phyloP scores from a whole-genome alignment of 2,797 vertebrate species.

The Iguana delicatissima region DNA sequence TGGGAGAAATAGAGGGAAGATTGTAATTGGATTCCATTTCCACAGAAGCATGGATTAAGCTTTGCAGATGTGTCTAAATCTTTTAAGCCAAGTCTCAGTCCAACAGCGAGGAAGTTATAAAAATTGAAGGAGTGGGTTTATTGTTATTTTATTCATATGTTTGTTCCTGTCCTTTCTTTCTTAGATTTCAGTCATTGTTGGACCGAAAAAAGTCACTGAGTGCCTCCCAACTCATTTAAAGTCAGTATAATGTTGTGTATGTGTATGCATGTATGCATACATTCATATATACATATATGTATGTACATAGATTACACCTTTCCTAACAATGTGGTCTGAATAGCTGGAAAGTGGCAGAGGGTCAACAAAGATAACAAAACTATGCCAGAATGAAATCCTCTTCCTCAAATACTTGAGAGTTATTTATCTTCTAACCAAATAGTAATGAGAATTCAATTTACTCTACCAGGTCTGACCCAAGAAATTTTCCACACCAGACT shows the following conservation, averaged over 20 bases:
- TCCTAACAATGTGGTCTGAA: neutral
- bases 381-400: neutral
- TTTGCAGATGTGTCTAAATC: slow-evolving; percentile 55
- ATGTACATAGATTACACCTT: neutral
- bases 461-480: no score
- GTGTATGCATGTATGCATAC: neutral
- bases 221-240: neutral
- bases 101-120: slow-evolving; percentile 12
- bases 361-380: neutral
- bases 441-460: neutral
- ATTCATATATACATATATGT: no score
- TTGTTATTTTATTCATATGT: slow-evolving; percentile 35
- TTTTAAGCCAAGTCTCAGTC: slow-evolving; percentile 40
- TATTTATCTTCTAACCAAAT: neutral
- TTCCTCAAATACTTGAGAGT: no score
- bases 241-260: neutral
- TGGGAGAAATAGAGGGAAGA: slow-evolving; percentile 60
- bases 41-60: slow-evolving; percentile 44
- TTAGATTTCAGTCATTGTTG: neutral
- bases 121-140: slow-evolving; percentile 35
- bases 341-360: neutral
- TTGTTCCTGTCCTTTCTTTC: slow-evolving; percentile 23
- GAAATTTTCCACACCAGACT: no score
- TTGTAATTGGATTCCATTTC: slow-evolving; percentile 48
- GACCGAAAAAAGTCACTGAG: neutral